Percentiles rank a stretch among this genome's conserved stretches.
phyloP scores from a whole-genome alignment of 2,113 vertebrate species.

The Phyllopteryx taeniolatus region DNA sequence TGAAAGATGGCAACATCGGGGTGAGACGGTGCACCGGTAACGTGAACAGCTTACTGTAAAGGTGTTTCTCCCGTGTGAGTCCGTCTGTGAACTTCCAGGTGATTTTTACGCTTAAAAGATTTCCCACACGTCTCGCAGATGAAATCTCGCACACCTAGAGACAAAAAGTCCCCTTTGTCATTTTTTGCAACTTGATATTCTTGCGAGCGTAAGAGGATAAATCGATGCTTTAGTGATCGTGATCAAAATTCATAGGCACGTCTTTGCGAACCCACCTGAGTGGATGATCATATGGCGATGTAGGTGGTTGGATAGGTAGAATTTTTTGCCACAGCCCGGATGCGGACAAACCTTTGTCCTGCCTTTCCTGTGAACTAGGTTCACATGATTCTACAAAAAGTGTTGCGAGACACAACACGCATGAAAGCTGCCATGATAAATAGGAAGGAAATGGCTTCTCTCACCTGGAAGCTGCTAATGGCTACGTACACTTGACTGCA shows the following conservation, averaged over 20 bases:
- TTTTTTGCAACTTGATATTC: background rate
- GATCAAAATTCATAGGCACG: no score
- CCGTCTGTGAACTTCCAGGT: slow-evolving; percentile 87
- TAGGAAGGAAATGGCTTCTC: background rate
- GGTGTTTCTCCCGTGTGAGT: slow-evolving; percentile 90
- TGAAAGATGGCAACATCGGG: no score
- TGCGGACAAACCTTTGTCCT: slow-evolving; percentile 89
- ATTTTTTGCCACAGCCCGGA: slow-evolving; percentile 89
- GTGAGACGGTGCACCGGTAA: background rate
- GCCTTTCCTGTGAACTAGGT: slow-evolving; percentile 88
- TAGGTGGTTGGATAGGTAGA: slow-evolving; percentile 88
- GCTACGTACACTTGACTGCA: slow-evolving; percentile 89
- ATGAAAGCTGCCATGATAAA: background rate
- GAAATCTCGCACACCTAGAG: slow-evolving; percentile 84
- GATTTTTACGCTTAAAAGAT: slow-evolving; percentile 94
- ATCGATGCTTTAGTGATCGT: background rate
- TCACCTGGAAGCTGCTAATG: slow-evolving; percentile 90
- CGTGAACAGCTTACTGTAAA: slow-evolving; percentile 78
- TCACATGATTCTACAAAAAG: slow-evolving; percentile 82
- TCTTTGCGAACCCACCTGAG: slow-evolving; percentile 69
- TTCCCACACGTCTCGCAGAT: slow-evolving; percentile 91
- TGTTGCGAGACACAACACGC: background rate
- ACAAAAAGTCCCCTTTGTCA: slow-evolving; percentile 2
- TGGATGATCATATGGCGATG: slow-evolving; percentile 93
- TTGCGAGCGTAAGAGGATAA: rapidly evolving